A percentile compares a stretch with the other conserved stretches of the same genome.
Conservation (phyloP, 2,888 invertebrate genomes). For the Andrena fulva region DNA sequence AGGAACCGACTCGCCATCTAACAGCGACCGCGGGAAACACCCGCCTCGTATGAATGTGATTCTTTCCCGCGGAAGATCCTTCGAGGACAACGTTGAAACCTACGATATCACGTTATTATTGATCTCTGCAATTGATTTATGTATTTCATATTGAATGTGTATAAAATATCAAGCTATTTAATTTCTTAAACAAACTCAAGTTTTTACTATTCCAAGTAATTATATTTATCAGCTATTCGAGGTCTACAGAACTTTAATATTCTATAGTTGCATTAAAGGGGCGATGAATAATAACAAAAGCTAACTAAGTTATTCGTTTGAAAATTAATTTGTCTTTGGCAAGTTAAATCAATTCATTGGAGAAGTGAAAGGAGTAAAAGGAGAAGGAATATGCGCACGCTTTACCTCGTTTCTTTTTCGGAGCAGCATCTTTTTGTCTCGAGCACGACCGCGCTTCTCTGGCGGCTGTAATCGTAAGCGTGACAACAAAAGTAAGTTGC, state of each 20-base stretch:
- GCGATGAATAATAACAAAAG: too few species aligned
- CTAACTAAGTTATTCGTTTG: too few species aligned
- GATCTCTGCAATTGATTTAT: constrained; percentile 1
- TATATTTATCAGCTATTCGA: too few species aligned
- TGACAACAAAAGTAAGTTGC: constrained; percentile 35
- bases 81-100: constrained; percentile 32
- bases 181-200: too few species aligned
- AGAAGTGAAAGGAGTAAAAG: neutral
- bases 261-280: too few species aligned
- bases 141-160: neutral
- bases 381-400: neutral
- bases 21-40: neutral
- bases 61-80: neutral
- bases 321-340: too few species aligned
- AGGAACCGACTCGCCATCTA: constrained; percentile 54
- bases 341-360: neutral
- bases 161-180: too few species aligned
- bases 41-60: too few species aligned
- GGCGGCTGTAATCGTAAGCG: constrained; percentile 25
- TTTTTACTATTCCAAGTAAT: too few species aligned
- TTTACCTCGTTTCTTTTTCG: neutral
- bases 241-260: too few species aligned
- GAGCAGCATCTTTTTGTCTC: neutral
- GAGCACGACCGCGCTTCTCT: neutral
- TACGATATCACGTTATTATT: constrained; percentile 13